Evolutionary conservation across 1,140 invertebrate species (phyloP).

Genomic region (Apocrypta bakeri): DNA sequence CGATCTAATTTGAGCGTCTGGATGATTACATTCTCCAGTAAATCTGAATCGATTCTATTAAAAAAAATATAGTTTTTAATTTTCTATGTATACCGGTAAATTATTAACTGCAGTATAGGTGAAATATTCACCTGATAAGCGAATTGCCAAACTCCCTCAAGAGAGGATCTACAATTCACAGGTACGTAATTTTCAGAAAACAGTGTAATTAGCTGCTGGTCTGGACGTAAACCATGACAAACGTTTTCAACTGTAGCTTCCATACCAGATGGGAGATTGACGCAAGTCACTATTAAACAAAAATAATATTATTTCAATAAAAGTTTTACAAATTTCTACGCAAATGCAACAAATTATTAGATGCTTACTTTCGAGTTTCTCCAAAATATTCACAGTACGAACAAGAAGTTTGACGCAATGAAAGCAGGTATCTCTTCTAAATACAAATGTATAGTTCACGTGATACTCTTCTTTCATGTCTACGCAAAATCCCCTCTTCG

Average conservation of each 20-base stretch:
- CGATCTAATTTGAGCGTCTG: constrained; percentile 91
- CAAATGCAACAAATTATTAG: not conserved
- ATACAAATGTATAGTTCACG: constrained; percentile 91
- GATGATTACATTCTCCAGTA: constrained; percentile 91
- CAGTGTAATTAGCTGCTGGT: constrained; percentile 89
- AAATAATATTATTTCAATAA: constrained; percentile 50
- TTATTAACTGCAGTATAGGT: too few relatives aligned
- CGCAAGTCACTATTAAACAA: constrained; percentile 80
- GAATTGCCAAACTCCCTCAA: constrained; percentile 97
- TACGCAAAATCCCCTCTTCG: constrained; percentile 82
- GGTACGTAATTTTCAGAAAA: constrained; percentile 94
- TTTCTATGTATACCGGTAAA: too few relatives aligned
- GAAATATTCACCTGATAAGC: constrained; percentile 83
- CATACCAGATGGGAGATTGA: constrained; percentile 78
- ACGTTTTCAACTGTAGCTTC: constrained; percentile 85
- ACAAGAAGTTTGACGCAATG: constrained; percentile 90
- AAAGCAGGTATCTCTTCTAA: constrained; percentile 84
- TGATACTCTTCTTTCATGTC: constrained; percentile 82
- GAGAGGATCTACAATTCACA: constrained; percentile 92
- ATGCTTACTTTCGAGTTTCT: constrained; percentile 34
- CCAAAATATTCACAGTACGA: constrained; percentile 87
- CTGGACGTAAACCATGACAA: constrained; percentile 82
- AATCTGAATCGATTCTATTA: constrained; percentile 87
- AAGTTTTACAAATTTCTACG: constrained; percentile 6
- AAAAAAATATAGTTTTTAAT: constrained; percentile 45